These are phyloP conservation scores for Siphamia tubifer DNA, from an alignment of 2,113 vertebrate genomes.

Conservation along the genomic window DNA sequence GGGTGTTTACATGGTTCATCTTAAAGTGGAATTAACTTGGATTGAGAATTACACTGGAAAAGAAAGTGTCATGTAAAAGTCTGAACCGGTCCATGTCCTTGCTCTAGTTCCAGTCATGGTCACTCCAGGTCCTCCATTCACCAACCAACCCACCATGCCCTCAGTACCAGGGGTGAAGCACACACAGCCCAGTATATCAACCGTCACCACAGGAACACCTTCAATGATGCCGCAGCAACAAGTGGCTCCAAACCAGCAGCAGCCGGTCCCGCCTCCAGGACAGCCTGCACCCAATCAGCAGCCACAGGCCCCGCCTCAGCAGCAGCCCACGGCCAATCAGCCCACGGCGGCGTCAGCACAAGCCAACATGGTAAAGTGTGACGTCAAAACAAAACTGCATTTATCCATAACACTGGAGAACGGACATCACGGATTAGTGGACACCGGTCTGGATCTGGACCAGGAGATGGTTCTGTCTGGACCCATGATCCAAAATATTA, in stretches of 20 bases:
- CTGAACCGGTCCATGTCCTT: too few species aligned
- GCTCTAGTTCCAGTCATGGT: constrained; percentile 63
- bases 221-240: constrained; percentile 77
- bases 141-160: constrained; percentile 68
- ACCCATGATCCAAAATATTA: too few species aligned
- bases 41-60: too few species aligned
- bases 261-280: constrained; percentile 60
- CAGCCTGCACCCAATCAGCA: constrained; percentile 70
- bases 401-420: too few species aligned
- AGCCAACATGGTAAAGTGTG: constrained; percentile 68
- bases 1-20: too few species aligned
- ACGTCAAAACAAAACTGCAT: background rate
- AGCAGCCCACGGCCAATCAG: constrained; percentile 57
- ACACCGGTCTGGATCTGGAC: too few species aligned
- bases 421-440: too few species aligned
- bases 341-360: constrained; percentile 55
- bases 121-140: constrained; percentile 74
- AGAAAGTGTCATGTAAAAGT: too few species aligned
- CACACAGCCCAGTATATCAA: constrained; percentile 82
- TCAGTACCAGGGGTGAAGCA: constrained; percentile 67
- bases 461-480: too few species aligned
- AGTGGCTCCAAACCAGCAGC: constrained; percentile 67
- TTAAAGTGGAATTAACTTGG: too few species aligned
- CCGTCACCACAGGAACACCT: constrained; percentile 79
- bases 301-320: constrained; percentile 66